Evolutionary conservation across 2,888 invertebrate species (phyloP).

Genomic region (Drosophila sordidula): DNA sequence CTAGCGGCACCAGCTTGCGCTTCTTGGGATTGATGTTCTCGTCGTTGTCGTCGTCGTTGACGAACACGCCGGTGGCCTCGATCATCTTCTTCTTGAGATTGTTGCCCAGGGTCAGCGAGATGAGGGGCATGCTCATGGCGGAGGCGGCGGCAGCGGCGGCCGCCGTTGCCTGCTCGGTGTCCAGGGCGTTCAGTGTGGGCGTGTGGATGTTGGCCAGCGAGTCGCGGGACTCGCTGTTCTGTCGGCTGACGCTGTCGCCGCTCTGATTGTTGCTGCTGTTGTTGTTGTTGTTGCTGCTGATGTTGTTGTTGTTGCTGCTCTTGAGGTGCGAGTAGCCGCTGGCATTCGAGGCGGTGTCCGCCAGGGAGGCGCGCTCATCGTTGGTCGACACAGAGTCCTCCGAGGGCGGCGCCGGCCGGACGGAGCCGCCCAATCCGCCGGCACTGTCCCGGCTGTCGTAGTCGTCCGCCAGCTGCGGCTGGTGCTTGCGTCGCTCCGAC

Average conservation of each 20-base stretch:
- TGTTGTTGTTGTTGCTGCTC: slow-evolving; percentile 57
- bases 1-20: slow-evolving; percentile 92
- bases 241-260: slow-evolving; percentile 61
- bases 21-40: slow-evolving; percentile 87
- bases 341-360: slow-evolving; percentile 89
- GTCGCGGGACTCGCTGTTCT: slow-evolving; percentile 83
- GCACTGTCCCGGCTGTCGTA: slow-evolving; percentile 34
- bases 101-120: slow-evolving; percentile 85
- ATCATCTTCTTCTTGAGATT: slow-evolving; percentile 88
- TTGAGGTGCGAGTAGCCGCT: slow-evolving; percentile 69
- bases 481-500: slow-evolving; percentile 80
- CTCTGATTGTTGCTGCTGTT: slow-evolving; percentile 1
- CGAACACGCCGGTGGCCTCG: slow-evolving; percentile 93
- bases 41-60: slow-evolving; percentile 92
- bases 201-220: slow-evolving; percentile 66
- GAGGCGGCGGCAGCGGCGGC: slow-evolving; percentile 18
- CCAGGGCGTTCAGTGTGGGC: slow-evolving; percentile 53
- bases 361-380: slow-evolving; percentile 89
- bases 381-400: slow-evolving; percentile 77
- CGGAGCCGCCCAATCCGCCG: background rate
- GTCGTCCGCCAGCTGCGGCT: slow-evolving; percentile 85
- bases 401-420: slow-evolving; percentile 47
- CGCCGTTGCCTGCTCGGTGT: slow-evolving; percentile 43
- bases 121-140: slow-evolving; percentile 82
- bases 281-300: slow-evolving; percentile 38